These are phyloP conservation scores for Baccha elongata DNA, from an alignment of 2,888 invertebrate genomes.

Conservation along the genomic window DNA sequence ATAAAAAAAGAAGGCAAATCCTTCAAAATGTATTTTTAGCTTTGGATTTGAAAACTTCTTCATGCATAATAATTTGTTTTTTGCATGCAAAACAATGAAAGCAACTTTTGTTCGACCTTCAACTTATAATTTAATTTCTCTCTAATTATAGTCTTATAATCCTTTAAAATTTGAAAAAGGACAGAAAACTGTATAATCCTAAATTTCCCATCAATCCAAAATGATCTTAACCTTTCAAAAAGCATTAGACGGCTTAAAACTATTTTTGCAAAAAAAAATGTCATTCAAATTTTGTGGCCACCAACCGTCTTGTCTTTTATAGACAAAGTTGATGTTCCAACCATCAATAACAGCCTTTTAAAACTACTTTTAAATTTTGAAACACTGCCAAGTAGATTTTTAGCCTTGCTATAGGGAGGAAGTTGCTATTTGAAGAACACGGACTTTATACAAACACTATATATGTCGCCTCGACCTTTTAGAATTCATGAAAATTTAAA, in stretches of 20 bases:
- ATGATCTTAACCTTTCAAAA: background rate
- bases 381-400: slow-evolving; percentile 22
- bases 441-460: background rate
- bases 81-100: background rate
- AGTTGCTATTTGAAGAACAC: background rate
- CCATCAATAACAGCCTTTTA: slow-evolving; percentile 27
- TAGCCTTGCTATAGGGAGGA: slow-evolving; percentile 13
- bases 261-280: background rate
- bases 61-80: slow-evolving; percentile 9
- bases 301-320: background rate
- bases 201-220: background rate
- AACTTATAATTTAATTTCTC: background rate
- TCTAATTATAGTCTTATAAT: background rate
- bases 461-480: slow-evolving; percentile 39
- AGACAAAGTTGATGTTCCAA: slow-evolving; percentile 8
- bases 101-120: slow-evolving; percentile 11
- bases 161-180: background rate
- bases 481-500: slow-evolving; percentile 42
- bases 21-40: slow-evolving; percentile 23
- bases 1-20: background rate
- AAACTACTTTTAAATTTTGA: slow-evolving; percentile 25
- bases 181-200: background rate
- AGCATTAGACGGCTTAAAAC: background rate
- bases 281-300: slow-evolving; percentile 1
- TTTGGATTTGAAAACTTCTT: background rate